Base-by-base conservation (phyloP, 2,113 vertebrate genomes). In the Apistogramma diplotaenia region DNA sequence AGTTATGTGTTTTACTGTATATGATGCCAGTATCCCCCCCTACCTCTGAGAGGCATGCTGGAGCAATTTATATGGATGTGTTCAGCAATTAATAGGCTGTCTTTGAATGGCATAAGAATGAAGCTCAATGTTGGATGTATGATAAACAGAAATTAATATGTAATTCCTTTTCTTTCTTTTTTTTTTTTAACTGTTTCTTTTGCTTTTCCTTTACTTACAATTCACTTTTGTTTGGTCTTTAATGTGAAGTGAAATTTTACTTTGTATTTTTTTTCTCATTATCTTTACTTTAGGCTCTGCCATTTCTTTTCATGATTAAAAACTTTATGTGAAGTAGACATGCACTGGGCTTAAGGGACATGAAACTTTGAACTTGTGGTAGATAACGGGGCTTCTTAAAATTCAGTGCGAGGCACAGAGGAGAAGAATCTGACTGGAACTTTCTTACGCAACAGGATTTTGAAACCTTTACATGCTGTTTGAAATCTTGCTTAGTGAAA, bases 1-100 rank as follows among this genome's bases (percentile, higher is more conserved):
- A 94, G 81, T 85, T 79, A 18, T 16, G 55, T 91, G 79, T 91
- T 72, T 81, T 81, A 77, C 46, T 89, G 55, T 90, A 71, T 85
- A 76, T 84, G 81, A 92, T 76, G 58, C 74, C 82, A 86, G 60
- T 75, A 72, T 23, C 27, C 75, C 60, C 71, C 43, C 49, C 31
- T 46, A 25, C 78, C 59, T 83, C 61, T 77, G 27, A 85, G 78
- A 85, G 87, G 89, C 91, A 90, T 91, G 90, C 76, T 81, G 78
- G 78, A 86, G 67, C 61, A 77, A 86, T 54, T 80, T 25, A n/a
- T 60, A 75, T 81, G 40, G 76, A 82, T 87, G 73, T 84, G 87
- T 71, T 85, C 65, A 70, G 65, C 65, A 51, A 74, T 6, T 37
- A 18, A 76, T 82, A 74, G 46, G 62, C 5, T 70, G 23, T 56